Conservation (phyloP, 2,113 vertebrate genomes). For the Pagrus major region DNA sequence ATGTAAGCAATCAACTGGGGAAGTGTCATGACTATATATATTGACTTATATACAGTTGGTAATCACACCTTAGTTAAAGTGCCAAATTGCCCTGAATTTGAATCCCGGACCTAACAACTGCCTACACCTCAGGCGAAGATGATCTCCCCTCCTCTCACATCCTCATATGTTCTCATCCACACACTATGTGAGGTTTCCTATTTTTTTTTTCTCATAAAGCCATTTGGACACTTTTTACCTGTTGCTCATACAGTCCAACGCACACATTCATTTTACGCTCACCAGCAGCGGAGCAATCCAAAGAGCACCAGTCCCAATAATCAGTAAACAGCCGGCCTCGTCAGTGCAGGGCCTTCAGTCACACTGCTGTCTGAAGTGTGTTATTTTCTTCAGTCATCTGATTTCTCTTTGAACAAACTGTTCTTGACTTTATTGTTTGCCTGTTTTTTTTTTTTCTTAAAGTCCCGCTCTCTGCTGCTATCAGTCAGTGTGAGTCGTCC, state of each 20-base stretch:
- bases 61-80: no score
- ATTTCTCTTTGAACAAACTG: conserved; percentile 26
- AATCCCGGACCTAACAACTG: no score
- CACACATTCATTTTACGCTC: conserved; percentile 44
- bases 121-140: no score
- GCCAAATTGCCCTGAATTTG: no score
- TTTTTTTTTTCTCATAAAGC: conserved; percentile 3
- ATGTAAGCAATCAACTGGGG: no score
- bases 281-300: conserved; percentile 74
- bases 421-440: conserved; percentile 12
- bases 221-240: conserved; percentile 41
- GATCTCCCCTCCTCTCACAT: no score
- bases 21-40: no score
- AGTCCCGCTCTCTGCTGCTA: conserved; percentile 40
- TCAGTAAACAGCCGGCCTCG: conserved; percentile 6
- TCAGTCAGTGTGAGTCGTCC: conserved; percentile 24
- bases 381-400: conserved; percentile 12
- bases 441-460: conserved; percentile 30
- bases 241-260: conserved; percentile 25
- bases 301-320: conserved; percentile 60
- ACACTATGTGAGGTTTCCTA: not conserved
- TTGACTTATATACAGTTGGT: no score
- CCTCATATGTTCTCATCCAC: no score
- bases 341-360: conserved; percentile 40
- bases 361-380: conserved; percentile 6